Conservation (phyloP, 2,888 invertebrate species). For the Oeneis ivallda region DNA sequence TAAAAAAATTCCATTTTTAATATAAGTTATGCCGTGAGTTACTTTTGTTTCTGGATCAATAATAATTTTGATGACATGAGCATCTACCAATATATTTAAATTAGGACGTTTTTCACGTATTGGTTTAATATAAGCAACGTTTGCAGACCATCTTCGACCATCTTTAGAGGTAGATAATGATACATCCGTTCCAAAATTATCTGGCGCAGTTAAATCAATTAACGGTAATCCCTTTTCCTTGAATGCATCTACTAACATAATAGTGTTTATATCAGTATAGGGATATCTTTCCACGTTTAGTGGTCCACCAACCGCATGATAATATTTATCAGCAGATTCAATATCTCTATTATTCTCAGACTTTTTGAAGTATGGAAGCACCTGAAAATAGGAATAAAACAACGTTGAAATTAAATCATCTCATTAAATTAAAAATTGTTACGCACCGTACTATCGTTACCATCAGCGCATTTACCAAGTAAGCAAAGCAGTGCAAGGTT, state of each 20-base stretch:
- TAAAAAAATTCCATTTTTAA: conserved; percentile 65
- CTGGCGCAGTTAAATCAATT: conserved; percentile 81
- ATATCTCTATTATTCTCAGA: conserved; percentile 83
- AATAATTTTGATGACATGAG: conserved; percentile 80
- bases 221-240: conserved; percentile 83
- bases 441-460: neutral
- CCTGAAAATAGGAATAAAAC: conserved; percentile 53
- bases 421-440: neutral
- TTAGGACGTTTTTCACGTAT: conserved; percentile 80
- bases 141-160: conserved; percentile 83
- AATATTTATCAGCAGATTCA: conserved; percentile 76
- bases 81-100: conserved; percentile 74
- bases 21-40: conserved; percentile 68
- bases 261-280: conserved; percentile 82
- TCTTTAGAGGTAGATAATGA: conserved; percentile 83
- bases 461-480: too few relatives aligned
- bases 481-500: too few relatives aligned
- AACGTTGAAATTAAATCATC: neutral
- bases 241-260: conserved; percentile 82
- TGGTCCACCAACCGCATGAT: conserved; percentile 84
- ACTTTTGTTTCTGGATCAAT: conserved; percentile 80
- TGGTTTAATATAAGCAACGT: conserved; percentile 85
- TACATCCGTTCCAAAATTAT: conserved; percentile 83
- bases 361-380: conserved; percentile 87
- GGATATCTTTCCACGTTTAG: conserved; percentile 84